These are phyloP conservation scores for Drosophila pachea DNA, from an alignment of 1,140 invertebrate species.

Conservation along the genomic window DNA sequence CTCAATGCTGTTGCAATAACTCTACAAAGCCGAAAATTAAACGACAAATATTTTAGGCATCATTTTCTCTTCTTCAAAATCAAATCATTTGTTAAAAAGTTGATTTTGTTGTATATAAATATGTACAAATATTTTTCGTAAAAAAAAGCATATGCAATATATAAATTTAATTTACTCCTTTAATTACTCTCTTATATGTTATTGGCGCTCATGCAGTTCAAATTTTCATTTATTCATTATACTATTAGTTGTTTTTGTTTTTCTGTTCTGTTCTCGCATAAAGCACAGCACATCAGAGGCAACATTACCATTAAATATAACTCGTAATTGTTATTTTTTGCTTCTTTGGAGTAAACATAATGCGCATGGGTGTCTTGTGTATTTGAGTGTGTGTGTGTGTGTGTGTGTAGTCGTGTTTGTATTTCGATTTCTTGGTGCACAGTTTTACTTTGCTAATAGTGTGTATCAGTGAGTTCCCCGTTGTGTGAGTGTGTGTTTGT, in stretches of 20 bases:
- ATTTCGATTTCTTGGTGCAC: constrained; percentile 67
- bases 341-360: constrained; percentile 77
- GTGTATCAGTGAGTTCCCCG: constrained; percentile 26
- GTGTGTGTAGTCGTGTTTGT: constrained; percentile 26
- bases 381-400: constrained; percentile 20
- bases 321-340: constrained; percentile 63
- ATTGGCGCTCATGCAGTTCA: constrained; percentile 54
- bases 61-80: constrained; percentile 40
- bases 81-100: constrained; percentile 36
- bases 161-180: constrained; percentile 37
- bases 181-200: constrained; percentile 21
- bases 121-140: constrained; percentile 63
- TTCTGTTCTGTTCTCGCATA: constrained; percentile 45
- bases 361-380: constrained; percentile 43
- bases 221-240: constrained; percentile 33
- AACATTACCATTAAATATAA: constrained; percentile 65
- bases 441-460: constrained; percentile 49
- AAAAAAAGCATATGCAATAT: constrained; percentile 66
- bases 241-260: constrained; percentile 36
- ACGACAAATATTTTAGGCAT: constrained; percentile 53
- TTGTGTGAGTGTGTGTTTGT: constrained; percentile 39
- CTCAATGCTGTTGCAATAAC: constrained; percentile 24
- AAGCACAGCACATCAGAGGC: constrained; percentile 66
- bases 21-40: constrained; percentile 51
- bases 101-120: constrained; percentile 53